phyloP scores from a whole-genome alignment of 2,113 vertebrate genomes.

The Pogona vitticeps region DNA sequence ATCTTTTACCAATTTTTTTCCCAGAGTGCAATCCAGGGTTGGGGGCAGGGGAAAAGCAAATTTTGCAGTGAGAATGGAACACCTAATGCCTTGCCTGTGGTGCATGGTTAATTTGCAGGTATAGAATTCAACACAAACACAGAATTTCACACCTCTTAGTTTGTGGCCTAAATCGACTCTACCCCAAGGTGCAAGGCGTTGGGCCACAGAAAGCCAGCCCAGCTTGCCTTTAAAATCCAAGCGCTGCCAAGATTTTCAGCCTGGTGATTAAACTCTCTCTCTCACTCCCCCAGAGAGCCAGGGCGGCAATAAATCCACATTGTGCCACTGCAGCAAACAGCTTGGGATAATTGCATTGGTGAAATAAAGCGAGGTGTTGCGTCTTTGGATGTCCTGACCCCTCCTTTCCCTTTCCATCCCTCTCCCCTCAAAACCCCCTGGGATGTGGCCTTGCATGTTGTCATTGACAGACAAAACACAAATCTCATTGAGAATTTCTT shows the following conservation, averaged over 20 bases:
- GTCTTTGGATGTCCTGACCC: background rate
- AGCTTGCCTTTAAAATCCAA: background rate
- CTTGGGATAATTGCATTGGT: constrained; percentile 22
- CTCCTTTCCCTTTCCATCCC: too few relatives aligned
- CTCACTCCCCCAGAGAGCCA: constrained; percentile 7
- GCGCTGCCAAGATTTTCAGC: constrained; percentile 3
- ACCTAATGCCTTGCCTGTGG: background rate
- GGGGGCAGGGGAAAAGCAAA: background rate
- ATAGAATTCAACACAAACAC: background rate
- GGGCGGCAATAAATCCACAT: constrained; percentile 17
- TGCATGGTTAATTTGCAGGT: background rate
- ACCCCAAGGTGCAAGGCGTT: background rate
- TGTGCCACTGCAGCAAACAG: background rate
- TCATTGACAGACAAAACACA: constrained; percentile 4
- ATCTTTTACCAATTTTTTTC: background rate
- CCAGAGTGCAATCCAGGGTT: background rate
- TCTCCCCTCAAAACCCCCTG: background rate
- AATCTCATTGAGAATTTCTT: background rate
- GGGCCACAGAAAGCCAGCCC: background rate
- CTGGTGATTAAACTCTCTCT: constrained; percentile 9
- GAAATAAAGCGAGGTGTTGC: constrained; percentile 11
- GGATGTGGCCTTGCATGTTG: background rate
- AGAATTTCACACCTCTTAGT: background rate
- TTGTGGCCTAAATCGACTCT: background rate
- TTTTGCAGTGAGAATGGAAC: background rate